phyloP scores from a whole-genome alignment of 2,888 invertebrate species.

The Auanema sp. region DNA sequence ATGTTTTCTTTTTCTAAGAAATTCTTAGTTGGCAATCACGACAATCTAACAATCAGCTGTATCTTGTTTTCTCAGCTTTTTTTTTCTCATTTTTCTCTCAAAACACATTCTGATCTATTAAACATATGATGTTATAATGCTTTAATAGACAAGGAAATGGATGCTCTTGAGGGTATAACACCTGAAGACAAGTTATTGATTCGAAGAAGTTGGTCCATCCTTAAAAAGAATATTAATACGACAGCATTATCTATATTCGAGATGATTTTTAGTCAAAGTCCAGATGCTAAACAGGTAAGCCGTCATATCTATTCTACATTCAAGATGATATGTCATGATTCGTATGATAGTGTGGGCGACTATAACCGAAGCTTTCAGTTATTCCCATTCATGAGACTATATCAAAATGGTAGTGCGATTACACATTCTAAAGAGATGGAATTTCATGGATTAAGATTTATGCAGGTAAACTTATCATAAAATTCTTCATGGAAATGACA shows the following conservation, averaged over 20 bases:
- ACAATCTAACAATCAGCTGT: too few species aligned
- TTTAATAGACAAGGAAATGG: constrained; percentile 23
- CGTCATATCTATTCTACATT: not conserved
- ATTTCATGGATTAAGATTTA: constrained; percentile 48
- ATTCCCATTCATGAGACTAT: constrained; percentile 50
- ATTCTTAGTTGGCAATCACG: too few species aligned
- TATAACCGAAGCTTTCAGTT: constrained; percentile 33
- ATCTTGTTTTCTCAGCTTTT: too few species aligned
- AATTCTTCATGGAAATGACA: too few species aligned
- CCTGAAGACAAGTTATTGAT: constrained; percentile 36
- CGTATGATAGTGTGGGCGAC: not conserved
- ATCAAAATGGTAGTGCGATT: constrained; percentile 24
- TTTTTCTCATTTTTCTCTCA: too few species aligned
- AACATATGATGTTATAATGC: too few species aligned
- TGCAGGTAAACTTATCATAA: constrained; percentile 36
- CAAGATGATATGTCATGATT: not conserved
- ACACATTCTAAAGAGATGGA: constrained; percentile 40
- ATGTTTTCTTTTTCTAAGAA: too few species aligned
- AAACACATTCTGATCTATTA: too few species aligned
- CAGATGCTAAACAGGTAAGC: constrained; percentile 47
- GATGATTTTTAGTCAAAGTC: constrained; percentile 54
- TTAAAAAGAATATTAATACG: constrained; percentile 38
- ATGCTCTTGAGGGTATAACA: constrained; percentile 32
- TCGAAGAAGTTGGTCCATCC: constrained; percentile 33
- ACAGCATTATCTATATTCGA: constrained; percentile 50